Evolutionary conservation across 2,888 invertebrate genomes (phyloP).

Genomic region (Cylindroiulus punctatus): DNA sequence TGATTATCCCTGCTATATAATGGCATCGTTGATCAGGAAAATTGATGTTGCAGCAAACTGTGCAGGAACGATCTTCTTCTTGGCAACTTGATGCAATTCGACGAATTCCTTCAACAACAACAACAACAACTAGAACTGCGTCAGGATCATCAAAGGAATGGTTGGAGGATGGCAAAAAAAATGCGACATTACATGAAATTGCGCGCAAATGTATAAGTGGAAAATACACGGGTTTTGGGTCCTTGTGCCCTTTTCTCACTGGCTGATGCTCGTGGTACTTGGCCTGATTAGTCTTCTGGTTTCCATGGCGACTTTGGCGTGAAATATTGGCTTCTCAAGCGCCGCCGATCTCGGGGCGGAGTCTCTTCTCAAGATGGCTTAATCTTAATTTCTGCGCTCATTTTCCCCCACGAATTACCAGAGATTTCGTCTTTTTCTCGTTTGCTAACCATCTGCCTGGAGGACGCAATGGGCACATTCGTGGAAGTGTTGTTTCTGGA

Average conservation of each 20-base stretch:
- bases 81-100: conserved; percentile 14
- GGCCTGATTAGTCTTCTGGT: conserved; percentile 23
- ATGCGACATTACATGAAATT: not conserved
- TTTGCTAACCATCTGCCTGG: not conserved
- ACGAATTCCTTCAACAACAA: not conserved
- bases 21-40: conserved; percentile 42
- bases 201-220: not conserved
- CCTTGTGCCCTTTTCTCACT: not conserved
- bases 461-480: too few relatives aligned
- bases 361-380: not conserved
- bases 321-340: not conserved
- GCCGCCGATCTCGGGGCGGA: not conserved
- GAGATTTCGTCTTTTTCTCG: not conserved
- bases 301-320: conserved; percentile 22
- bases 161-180: not conserved
- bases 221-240: not conserved
- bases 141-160: not conserved
- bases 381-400: conserved; percentile 15
- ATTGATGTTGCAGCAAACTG: conserved; percentile 38
- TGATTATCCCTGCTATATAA: conserved; percentile 25
- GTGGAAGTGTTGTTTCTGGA: too few relatives aligned
- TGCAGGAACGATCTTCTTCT: not conserved
- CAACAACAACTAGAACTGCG: not conserved
- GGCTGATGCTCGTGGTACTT: not conserved
- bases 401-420: conserved; percentile 15